Evolutionary conservation across 2,888 invertebrate genomes (phyloP).

Genomic region (Falcaria lacertinaria): DNA sequence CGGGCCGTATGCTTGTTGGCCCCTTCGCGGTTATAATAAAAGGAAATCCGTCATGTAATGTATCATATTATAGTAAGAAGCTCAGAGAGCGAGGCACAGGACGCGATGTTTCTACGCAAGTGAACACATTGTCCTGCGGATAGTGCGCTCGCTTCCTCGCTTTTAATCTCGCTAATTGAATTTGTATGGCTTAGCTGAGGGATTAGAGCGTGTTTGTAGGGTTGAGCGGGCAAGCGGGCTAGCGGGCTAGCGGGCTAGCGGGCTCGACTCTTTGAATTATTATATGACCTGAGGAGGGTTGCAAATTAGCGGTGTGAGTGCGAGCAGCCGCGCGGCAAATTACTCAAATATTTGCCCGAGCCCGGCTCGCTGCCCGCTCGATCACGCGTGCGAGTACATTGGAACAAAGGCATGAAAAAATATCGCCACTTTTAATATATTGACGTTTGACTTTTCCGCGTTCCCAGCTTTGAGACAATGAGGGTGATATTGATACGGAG

Average conservation of each 20-base stretch:
- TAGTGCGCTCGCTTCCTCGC: constrained; percentile 9
- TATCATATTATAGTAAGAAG: too few relatives aligned
- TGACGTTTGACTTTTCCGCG: background rate
- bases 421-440: background rate
- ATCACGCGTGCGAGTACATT: constrained; percentile 12
- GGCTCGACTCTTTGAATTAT: constrained; percentile 30
- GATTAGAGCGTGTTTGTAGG: constrained; percentile 44
- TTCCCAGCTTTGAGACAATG: background rate
- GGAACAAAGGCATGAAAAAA: background rate
- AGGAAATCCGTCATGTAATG: too few relatives aligned
- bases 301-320: constrained; percentile 20
- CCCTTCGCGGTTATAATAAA: too few relatives aligned
- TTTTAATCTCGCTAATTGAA: constrained; percentile 45
- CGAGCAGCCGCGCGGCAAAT: constrained; percentile 17
- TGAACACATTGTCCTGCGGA: constrained; percentile 21
- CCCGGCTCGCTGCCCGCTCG: constrained; percentile 11
- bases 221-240: constrained; percentile 21
- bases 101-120: constrained; percentile 14
- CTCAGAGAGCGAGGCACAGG: constrained; percentile 1
- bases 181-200: constrained; percentile 48
- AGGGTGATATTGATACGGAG: background rate
- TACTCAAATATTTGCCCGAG: constrained; percentile 11
- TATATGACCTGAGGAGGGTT: constrained; percentile 24
- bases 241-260: too few relatives aligned
- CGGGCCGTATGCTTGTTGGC: too few relatives aligned